phyloP scores from a whole-genome alignment of 2,888 invertebrate genomes.

The Dicranocentrus wangi region DNA sequence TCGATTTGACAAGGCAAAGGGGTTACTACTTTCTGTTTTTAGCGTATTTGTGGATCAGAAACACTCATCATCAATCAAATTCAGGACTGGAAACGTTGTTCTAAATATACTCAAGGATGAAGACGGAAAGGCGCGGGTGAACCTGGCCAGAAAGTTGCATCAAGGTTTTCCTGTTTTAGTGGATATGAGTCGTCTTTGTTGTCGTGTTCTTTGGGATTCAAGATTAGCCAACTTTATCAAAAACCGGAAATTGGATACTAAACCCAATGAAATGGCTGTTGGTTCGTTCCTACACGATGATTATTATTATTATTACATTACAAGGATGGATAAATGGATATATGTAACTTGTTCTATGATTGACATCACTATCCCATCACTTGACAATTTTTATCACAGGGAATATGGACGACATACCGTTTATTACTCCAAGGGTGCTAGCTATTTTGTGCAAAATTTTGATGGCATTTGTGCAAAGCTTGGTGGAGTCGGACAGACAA shows the following conservation, averaged over 20 bases:
- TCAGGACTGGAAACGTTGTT: conserved; percentile 34
- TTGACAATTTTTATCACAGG: too few species aligned
- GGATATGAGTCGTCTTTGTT: conserved; percentile 33
- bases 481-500: background rate
- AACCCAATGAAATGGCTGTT: conserved; percentile 11
- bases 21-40: background rate
- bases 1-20: too few species aligned
- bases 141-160: background rate
- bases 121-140: background rate
- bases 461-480: conserved; percentile 36
- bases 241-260: background rate
- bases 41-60: conserved; percentile 26
- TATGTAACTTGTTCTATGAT: too few species aligned
- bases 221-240: conserved; percentile 38
- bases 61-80: conserved; percentile 18
- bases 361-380: too few species aligned
- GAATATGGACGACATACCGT: conserved; percentile 18
- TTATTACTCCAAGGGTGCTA: conserved; percentile 65
- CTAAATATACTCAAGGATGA: conserved; percentile 28
- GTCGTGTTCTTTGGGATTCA: conserved; percentile 53
- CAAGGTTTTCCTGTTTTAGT: conserved; percentile 20
- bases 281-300: too few species aligned
- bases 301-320: too few species aligned
- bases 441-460: conserved; percentile 61
- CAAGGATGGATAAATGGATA: too few species aligned